Base-by-base conservation (phyloP, 1,140 invertebrate genomes). In the Holotrichia oblita region DNA sequence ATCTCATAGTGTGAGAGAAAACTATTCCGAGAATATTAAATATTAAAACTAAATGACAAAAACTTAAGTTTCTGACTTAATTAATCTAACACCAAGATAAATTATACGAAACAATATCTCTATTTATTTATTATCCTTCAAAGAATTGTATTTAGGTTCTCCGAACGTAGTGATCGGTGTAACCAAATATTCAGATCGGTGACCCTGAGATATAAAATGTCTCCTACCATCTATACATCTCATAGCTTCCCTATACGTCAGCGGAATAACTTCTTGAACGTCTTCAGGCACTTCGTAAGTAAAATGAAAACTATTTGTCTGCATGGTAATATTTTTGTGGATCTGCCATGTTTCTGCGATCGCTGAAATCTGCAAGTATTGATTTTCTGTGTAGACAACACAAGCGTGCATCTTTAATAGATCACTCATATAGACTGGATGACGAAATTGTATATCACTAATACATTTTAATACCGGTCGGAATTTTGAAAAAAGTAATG, bases 261-360 rank as follows among this genome's bases (percentile, higher is more conserved):
- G 88, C 3, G 94, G 94, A 55, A 94, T 85, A 40, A 94, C 89
- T 78, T 87, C 84, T 40, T 88, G 87, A 1, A 93, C 89, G 12
- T 87, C 81, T 69, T 90, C 86, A 7, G 89, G 85, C 2, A 89
- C 87, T 79, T 89, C 87, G 84, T 93, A 94, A 3, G 93, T 94
- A 84, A 93, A 94, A 84, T 95, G 93, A 83, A 95, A 95, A n/a
- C 91, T 89, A 87, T 95, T 95, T 10, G 93, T 93, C 12, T 92
- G 92, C 40, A 89, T 88, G 79, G 88, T 88, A 78, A 85, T 86
- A 2, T 90, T 90, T 0, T 88, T 89, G 59, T 87, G 84, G 1
- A 92, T 88, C 84, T 94, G 89, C 64, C 91, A 88, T 20, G 93
- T 91, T 85, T 94, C 91, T 0, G 93, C 93, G 80, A 92, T 90